Evolutionary conservation across 2,113 vertebrate genomes (phyloP).

Genomic region (Raphicerus campestris): DNA sequence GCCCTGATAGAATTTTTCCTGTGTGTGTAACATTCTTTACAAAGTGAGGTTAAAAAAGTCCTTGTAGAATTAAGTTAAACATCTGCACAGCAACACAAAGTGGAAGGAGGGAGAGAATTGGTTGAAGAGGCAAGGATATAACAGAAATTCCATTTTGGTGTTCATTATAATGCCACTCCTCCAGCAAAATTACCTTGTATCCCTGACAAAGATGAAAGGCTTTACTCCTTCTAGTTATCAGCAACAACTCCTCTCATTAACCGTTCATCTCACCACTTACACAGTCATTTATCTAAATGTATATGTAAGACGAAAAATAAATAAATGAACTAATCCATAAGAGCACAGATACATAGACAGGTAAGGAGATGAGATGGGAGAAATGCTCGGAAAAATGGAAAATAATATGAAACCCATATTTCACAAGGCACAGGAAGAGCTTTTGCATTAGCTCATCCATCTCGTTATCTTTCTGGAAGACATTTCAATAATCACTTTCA

Average conservation of each 20-base stretch:
- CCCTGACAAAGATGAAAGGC: conserved; percentile 56
- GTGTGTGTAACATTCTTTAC: neutral
- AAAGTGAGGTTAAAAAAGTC: neutral
- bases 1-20: neutral
- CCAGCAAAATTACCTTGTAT: conserved; percentile 44
- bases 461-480: conserved; percentile 39
- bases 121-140: neutral
- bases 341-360: neutral
- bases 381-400: conserved; percentile 40
- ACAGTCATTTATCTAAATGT: conserved; percentile 52
- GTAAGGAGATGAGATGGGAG: neutral
- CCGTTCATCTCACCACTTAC: conserved; percentile 16
- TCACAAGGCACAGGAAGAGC: conserved; percentile 2
- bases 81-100: conserved; percentile 17
- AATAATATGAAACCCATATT: conserved; percentile 50
- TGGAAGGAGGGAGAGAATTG: neutral
- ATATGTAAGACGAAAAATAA: conserved; percentile 57
- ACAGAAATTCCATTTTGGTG: conserved; percentile 43
- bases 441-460: conserved; percentile 49
- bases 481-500: conserved; percentile 35
- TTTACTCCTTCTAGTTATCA: conserved; percentile 48
- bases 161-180: conserved; percentile 58
- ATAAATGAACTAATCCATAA: conserved; percentile 34
- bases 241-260: conserved; percentile 55
- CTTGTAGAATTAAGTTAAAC: neutral